Conservation (phyloP, 2,797 vertebrate species). For the Sebastes minor region DNA sequence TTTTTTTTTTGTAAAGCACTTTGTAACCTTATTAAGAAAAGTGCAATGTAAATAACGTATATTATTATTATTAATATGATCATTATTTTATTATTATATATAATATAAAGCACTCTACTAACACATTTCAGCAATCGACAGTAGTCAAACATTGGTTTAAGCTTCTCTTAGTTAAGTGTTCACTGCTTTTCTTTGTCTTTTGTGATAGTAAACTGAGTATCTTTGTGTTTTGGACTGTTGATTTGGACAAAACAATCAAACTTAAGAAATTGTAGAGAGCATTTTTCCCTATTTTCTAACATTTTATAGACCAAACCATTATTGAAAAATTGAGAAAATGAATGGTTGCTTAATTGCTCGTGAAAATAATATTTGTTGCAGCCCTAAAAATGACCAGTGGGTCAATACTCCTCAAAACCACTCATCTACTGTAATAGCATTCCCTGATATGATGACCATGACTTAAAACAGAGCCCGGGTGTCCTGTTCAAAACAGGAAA, state of each 20-base stretch:
- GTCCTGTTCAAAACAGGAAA: slow-evolving; percentile 66
- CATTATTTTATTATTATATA: no score
- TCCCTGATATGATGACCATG: slow-evolving; percentile 17
- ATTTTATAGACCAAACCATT: background rate
- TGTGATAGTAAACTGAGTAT: background rate
- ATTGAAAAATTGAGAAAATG: background rate
- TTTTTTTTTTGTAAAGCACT: no score
- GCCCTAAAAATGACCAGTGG: background rate
- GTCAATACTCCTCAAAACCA: background rate
- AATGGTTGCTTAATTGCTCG: background rate
- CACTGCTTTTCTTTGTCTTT: background rate
- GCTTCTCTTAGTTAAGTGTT: background rate
- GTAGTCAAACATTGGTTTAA: background rate
- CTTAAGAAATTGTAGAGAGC: no score
- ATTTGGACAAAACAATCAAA: background rate
- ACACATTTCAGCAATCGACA: background rate
- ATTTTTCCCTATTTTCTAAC: background rate
- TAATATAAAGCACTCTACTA: background rate
- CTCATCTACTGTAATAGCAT: slow-evolving; percentile 2
- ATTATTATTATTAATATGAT: rapidly evolving
- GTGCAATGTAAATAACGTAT: no score
- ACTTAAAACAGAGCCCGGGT: slow-evolving; percentile 11
- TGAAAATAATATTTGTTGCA: background rate
- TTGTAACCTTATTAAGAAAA: no score
- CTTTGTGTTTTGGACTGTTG: background rate